Base-by-base conservation (phyloP, 2,797 vertebrate genomes). In the Bradypodion ventrale region DNA sequence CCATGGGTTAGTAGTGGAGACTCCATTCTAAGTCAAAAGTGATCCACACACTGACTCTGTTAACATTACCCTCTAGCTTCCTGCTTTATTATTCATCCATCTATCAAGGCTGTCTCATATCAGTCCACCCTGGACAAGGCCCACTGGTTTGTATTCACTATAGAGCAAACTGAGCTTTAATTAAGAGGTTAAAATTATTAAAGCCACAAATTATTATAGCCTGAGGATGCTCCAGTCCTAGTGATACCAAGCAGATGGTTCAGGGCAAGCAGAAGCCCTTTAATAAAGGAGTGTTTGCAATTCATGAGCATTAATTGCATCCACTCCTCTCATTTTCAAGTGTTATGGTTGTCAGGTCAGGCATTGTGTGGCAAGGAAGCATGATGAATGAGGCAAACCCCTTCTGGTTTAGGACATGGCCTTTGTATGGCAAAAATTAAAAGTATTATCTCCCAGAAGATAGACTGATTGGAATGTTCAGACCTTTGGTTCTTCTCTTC, bases 241-340 rank as follows among this genome's bases (percentile, higher is more conserved):
- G 92, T 97, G 96, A 97, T 97, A 92, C 95, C 94, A 95, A 98
- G 96, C 98, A 99, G 98, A 99, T 99, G 98, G 97, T 96, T 94
- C 90, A 27, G 89, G 93, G 94, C 93, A 95, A 89, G 90, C 87
- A 25, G 90, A 90, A 90, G 84, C 87, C 95, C 92, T 93, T 94
- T 93, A 94, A 96, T 97, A 96, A 97, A 96, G 96, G 94, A 42
- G 82, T 59, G 97, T 99, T 99, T 98, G 97, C 97, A 98, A 99
- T 99, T 98, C 98, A 99, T 98, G 97, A 98, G 97, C 95, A 94
- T 97, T 97, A 97, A 96, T 96, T 97, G 95, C 94, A 95, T 98
- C 96, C 96, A 94, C 95, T 96, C 95, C 95, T 96, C 96, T 96
- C 93, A 94, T 95, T 94, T 93, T 90, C 90, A 93, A 93, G 95